phyloP scores from a whole-genome alignment of 2,888 invertebrate species.

The Calliopum simillimum region DNA sequence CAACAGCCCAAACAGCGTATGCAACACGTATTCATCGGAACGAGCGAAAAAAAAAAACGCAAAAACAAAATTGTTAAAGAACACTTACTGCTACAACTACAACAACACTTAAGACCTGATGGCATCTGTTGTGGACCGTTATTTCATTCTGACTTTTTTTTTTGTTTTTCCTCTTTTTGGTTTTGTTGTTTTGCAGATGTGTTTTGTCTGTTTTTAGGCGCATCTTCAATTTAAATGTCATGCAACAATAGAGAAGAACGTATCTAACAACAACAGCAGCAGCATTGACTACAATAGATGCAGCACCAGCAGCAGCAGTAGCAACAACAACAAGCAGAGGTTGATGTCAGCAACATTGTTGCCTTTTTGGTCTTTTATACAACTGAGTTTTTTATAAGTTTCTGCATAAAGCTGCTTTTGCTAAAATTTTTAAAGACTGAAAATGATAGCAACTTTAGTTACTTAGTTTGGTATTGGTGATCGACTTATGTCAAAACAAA shows the following conservation, averaged over 20 bases:
- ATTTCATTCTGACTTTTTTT: background rate
- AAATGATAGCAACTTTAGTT: too few species aligned
- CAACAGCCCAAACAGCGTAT: background rate
- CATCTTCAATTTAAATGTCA: constrained; percentile 29
- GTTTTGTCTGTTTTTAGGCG: constrained; percentile 23
- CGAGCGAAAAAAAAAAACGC: background rate
- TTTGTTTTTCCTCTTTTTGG: background rate
- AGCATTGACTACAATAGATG: background rate
- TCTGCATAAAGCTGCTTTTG: too few species aligned
- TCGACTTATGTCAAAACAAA: too few species aligned
- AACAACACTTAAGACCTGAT: background rate
- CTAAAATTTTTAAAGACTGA: too few species aligned
- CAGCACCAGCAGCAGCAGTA: constrained; percentile 4
- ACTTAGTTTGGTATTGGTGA: too few species aligned
- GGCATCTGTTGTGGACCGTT: constrained; percentile 12
- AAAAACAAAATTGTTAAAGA: background rate
- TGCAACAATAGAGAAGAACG: constrained; percentile 8
- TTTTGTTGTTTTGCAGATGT: background rate
- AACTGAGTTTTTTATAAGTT: too few species aligned
- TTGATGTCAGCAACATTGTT: too few species aligned
- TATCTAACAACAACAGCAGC: background rate
- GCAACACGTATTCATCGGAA: constrained; percentile 21
- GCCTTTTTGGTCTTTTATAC: too few species aligned
- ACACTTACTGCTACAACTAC: background rate
- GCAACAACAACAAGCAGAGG: background rate